A percentile compares a stretch with the other conserved stretches of the same genome.
phyloP scores from a whole-genome alignment of 2,888 invertebrate species.

The Drosophila imparisetae region DNA sequence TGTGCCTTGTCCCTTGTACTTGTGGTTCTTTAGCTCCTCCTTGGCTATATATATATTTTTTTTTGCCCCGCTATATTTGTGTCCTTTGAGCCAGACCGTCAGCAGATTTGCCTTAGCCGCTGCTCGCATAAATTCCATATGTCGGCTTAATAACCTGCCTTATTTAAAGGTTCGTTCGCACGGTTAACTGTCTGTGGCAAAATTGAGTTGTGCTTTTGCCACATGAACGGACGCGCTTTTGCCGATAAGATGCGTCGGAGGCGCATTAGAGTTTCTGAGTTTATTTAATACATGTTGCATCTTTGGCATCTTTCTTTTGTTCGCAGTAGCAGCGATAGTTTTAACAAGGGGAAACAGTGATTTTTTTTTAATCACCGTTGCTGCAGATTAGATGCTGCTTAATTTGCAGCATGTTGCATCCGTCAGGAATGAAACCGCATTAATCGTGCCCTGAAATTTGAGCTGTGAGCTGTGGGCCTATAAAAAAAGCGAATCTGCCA shows the following conservation, averaged over 20 bases:
- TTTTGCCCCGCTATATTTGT: not conserved
- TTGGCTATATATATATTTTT: not conserved
- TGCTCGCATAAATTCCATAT: not conserved
- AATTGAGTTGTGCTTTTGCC: not conserved
- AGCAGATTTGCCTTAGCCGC: not conserved
- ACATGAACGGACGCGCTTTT: constrained; percentile 3
- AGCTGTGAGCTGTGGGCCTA: not conserved
- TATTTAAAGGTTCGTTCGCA: not conserved
- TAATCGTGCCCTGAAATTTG: not conserved
- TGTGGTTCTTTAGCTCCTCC: not conserved
- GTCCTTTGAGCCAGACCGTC: not conserved
- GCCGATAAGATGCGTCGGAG: not conserved
- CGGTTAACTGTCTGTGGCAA: not conserved
- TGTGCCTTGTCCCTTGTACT: not conserved
- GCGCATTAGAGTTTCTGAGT: not conserved
- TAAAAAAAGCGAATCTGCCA: not conserved
- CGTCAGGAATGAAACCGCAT: not conserved
- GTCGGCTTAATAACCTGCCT: not conserved
- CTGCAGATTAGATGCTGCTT: not conserved
- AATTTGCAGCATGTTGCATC: not conserved
- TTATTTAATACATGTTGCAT: not conserved
- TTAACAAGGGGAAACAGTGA: not conserved
- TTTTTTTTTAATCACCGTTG: not conserved
- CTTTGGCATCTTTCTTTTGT: constrained; percentile 1
- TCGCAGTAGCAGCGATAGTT: not conserved